Evolutionary conservation across 1,140 invertebrate genomes (phyloP).

Genomic region (Ceratina australensis): DNA sequence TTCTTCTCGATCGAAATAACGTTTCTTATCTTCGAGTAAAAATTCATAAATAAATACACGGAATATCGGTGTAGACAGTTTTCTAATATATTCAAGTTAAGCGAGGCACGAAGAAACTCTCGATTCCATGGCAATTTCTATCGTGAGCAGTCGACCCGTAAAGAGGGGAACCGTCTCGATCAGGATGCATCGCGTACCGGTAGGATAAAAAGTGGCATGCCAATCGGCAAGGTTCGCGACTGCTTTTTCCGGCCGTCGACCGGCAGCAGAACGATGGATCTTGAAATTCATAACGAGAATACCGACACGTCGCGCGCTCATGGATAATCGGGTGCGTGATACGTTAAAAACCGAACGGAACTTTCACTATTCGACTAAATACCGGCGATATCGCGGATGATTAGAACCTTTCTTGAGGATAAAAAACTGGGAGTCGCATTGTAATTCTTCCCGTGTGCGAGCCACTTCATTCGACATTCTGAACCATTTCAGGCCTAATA

Average conservation of each 20-base stretch:
- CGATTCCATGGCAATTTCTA: constrained; percentile 7
- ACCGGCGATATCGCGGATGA: background rate
- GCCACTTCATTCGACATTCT: no score
- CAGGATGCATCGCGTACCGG: constrained; percentile 9
- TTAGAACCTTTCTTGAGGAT: no score
- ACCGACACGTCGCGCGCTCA: background rate
- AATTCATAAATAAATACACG: no score
- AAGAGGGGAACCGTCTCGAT: background rate
- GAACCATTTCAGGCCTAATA: background rate
- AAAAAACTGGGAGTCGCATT: no score
- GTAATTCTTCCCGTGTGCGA: no score
- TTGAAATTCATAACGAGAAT: constrained; percentile 24
- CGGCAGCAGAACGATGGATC: constrained; percentile 2
- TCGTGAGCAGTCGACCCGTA: background rate
- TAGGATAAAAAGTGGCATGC: constrained; percentile 18
- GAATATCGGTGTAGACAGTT: no score
- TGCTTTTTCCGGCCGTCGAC: constrained; percentile 16
- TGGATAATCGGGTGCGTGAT: background rate
- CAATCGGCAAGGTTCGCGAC: constrained; percentile 7
- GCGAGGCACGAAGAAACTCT: background rate
- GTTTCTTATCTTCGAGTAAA: no score
- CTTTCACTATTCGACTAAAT: background rate
- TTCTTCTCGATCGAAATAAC: no score
- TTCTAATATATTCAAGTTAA: background rate
- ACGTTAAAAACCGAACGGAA: background rate